phyloP scores from a whole-genome alignment of 2,113 vertebrate genomes.

The Maccullochella peelii region DNA sequence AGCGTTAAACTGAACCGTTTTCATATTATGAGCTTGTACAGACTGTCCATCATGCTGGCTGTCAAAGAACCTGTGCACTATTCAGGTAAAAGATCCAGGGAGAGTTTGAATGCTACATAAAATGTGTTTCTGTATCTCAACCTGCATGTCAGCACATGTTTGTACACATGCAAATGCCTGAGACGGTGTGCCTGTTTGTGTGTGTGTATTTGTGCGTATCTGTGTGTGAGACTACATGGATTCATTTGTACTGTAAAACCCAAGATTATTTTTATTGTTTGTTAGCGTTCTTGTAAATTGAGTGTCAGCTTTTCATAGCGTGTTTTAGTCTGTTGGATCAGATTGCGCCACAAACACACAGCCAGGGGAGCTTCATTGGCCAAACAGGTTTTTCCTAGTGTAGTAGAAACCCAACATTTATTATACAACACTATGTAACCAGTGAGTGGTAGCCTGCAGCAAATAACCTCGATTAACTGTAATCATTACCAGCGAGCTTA shows the following conservation, averaged over 20 bases:
- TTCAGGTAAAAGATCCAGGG: neutral
- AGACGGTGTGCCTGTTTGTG: neutral
- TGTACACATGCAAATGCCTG: neutral
- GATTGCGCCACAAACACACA: neutral
- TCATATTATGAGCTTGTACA: neutral
- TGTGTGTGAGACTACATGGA: neutral
- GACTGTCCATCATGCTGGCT: neutral
- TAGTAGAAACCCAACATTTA: neutral
- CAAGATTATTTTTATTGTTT: neutral
- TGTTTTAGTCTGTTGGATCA: neutral
- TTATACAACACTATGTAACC: neutral
- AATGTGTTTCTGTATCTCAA: conserved; percentile 1
- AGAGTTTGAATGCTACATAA: neutral
- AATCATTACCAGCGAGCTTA: neutral
- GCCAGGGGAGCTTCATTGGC: neutral
- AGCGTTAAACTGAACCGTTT: neutral
- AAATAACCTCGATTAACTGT: neutral
- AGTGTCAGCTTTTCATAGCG: neutral
- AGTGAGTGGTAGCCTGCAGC: neutral
- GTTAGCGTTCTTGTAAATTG: neutral
- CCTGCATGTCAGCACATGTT: conserved; percentile 26
- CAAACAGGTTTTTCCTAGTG: conserved; percentile 3
- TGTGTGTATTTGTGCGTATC: neutral
- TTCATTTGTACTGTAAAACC: neutral
- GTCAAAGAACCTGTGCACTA: neutral